Base-by-base conservation (phyloP, 2,888 invertebrate genomes). In the Megaustenia siamemsis region DNA sequence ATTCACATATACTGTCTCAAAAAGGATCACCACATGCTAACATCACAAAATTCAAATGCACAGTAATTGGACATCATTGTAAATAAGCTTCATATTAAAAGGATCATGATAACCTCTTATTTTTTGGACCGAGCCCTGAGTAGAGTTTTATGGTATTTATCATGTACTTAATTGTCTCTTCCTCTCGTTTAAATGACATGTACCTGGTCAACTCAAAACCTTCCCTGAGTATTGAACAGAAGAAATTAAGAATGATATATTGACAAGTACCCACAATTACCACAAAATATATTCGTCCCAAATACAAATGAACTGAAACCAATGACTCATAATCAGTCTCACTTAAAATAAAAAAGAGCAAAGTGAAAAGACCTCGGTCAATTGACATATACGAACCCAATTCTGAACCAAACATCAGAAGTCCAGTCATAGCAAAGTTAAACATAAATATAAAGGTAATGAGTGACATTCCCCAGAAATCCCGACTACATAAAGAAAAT, bases 321-420 rank as follows among this genome's bases (percentile, higher is more conserved):
- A 84, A 8, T 8, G 56, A 21, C 0, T 75, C 66, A 66, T 60
- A 84, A n/a, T 84, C 63, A 28, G 84, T 35, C 35, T 84, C 81
- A 2, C 81, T 81, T 56, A 84, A 6, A 35, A 80, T 79, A 63
- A 84, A 81, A 24, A 84, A 81, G 10, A 84, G 40, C 5, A 84
- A 49, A 24, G 63, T 49, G 4, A 76, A 60, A 35, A 84, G 40
- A 32, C 45, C 24, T 18, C 68, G 32, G 10, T 21, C 28, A 49
- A 84, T 12, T 10, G 79, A 35, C 69, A 32, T 40, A 45, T 84
- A 84, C 0, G 45, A 32, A 0, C 24, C 15, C 43, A 76, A 2
- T 1, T 15, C 6, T 0, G 0, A 1, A 1, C 84, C 84, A 66
- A 84, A 84, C 32, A 68, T 3, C n/a, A 81, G 38, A 24, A 75